A percentile compares a stretch with the other conserved stretches of the same genome.
phyloP scores from a whole-genome alignment of 2,797 vertebrate genomes.

The Lophius americanus region DNA sequence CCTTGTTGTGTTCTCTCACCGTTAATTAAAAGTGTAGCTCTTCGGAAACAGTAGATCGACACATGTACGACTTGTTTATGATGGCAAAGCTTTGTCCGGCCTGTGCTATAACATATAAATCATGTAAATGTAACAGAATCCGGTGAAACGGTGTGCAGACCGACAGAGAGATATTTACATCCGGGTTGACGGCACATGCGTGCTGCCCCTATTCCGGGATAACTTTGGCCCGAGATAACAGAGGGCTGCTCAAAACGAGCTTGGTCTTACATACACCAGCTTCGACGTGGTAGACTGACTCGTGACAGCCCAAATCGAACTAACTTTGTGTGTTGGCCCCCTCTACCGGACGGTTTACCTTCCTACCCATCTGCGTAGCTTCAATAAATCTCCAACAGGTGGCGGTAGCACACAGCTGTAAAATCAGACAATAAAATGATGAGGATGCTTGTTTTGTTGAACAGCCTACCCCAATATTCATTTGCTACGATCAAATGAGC shows the following conservation, averaged over 20 bases:
- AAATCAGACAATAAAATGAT: no score
- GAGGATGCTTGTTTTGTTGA: constrained; percentile 7
- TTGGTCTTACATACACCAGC: constrained; percentile 49
- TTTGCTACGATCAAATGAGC: background rate
- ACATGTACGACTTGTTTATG: constrained; percentile 55
- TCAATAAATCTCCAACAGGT: constrained; percentile 53
- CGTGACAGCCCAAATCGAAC: constrained; percentile 38
- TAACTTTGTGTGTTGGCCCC: constrained; percentile 53
- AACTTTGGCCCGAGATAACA: constrained; percentile 88
- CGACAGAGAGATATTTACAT: constrained; percentile 78
- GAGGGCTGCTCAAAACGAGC: constrained; percentile 65
- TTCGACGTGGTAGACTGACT: constrained; percentile 44
- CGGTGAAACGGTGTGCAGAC: constrained; percentile 51
- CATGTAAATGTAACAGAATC: constrained; percentile 10
- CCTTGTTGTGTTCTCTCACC: constrained; percentile 33
- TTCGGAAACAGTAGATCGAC: constrained; percentile 17
- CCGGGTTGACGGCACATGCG: constrained; percentile 92
- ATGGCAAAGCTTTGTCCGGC: constrained; percentile 13
- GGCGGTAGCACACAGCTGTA: constrained; percentile 47
- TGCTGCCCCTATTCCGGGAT: constrained; percentile 92
- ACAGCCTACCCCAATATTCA: constrained; percentile 18
- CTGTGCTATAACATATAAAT: constrained; percentile 11
- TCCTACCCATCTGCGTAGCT: constrained; percentile 7
- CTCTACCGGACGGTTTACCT: constrained; percentile 45
- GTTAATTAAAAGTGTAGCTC: constrained; percentile 41